Base-by-base conservation (phyloP, 2,888 invertebrate species). In the Lasioglossum oenotherae region DNA sequence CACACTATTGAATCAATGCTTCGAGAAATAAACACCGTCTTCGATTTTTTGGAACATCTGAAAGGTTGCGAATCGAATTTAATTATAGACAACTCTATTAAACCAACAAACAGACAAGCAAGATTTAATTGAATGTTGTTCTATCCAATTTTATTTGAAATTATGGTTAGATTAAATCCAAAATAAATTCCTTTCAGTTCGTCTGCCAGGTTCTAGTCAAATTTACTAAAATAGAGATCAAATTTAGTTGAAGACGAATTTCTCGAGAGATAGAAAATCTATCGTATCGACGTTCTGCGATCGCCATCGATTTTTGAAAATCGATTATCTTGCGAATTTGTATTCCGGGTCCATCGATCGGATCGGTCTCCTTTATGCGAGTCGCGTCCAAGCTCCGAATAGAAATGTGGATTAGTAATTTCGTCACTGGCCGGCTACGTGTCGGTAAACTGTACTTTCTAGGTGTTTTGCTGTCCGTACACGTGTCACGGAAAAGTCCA, bases 391-490 rank as follows among this genome's bases (percentile, higher is more conserved):
- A 78, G 31, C 73, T 73, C 19, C 53, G 74, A 82, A 69, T 75
- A 78, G 72, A 60, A 60, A 60, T 27, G 60, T 12, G n/a, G 3
- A 35, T 35, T 67, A 67, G 67, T 71, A 81, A 41, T 83, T 88
- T 77, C 83, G 57, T 80, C 74, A 53, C 4, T 69, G 12, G 14
- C 14, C 60, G 14, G 5, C 27, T 53, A 73, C 79, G 78, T 78
- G 57, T 46, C 8, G 16, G 73, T 67, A 80, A 81, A 57, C n/a
- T 76, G 73, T 79, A 41, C 85, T 85, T 80, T 85, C 82, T 72
- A 79, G 64, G 69, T 60, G 44, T 19, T 78, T 78, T n/a, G 35
- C 5, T 78, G 8, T 75, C 73, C 12, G 1, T 10, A 27, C 78
- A 79, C 76, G 80, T 74, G 76, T 8, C 27, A 64, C 14, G n/a